Evolutionary conservation across 2,888 invertebrate genomes (phyloP).

Genomic region (Polyommatus iphigenia): DNA sequence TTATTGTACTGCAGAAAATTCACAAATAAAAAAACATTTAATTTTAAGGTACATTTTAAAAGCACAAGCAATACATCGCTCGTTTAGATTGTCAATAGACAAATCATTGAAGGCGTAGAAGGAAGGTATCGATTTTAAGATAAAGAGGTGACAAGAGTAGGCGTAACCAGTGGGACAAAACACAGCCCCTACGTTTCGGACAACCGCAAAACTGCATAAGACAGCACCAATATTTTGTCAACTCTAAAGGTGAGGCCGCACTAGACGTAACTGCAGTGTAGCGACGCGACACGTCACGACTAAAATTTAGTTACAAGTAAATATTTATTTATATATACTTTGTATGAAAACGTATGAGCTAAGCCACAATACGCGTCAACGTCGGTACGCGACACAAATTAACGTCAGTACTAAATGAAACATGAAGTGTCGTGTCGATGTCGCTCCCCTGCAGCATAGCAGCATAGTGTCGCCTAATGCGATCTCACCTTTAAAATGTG

Average conservation of each 20-base stretch:
- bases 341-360: no score
- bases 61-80: slow-evolving; percentile 79
- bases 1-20: slow-evolving; percentile 67
- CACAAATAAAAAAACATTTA: slow-evolving; percentile 67
- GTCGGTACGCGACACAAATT: no score
- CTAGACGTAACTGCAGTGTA: no score
- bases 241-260: no score
- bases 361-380: no score
- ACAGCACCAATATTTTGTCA: neutral
- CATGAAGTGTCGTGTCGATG: no score
- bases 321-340: no score
- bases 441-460: no score
- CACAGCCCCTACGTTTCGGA: slow-evolving; percentile 54
- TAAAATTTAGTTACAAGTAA: no score
- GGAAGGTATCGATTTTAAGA: slow-evolving; percentile 61
- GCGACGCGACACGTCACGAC: no score
- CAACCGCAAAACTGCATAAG: neutral
- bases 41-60: slow-evolving; percentile 68
- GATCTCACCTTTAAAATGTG: no score
- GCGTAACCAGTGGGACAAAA: slow-evolving; percentile 74
- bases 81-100: slow-evolving; percentile 66
- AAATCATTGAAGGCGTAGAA: slow-evolving; percentile 64
- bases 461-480: neutral
- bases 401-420: no score
- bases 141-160: slow-evolving; percentile 48